phyloP scores from a whole-genome alignment of 2,888 invertebrate species.

The Spodoptera exigua region DNA sequence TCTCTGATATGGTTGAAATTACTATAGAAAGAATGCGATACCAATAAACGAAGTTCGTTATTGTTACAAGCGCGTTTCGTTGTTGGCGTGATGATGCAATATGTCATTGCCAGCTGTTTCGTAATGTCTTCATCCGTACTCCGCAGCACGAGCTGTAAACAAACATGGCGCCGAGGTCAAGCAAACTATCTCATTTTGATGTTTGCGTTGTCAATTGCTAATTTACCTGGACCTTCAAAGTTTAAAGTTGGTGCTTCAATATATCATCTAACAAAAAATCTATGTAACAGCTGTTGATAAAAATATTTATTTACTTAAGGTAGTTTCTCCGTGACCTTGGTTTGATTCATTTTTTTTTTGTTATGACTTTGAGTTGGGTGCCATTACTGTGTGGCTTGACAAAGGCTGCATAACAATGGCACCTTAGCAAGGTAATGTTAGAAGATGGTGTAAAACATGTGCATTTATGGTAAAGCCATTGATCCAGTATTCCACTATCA shows the following conservation, averaged over 20 bases:
- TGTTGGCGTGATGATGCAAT: slow-evolving; percentile 81
- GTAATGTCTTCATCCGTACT: slow-evolving; percentile 65
- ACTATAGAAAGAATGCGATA: slow-evolving; percentile 63
- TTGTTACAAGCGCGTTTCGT: slow-evolving; percentile 60
- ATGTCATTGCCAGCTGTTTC: slow-evolving; percentile 81
- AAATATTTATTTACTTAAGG: neutral
- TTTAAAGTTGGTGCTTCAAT: too few species aligned
- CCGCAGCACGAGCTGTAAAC: slow-evolving; percentile 65
- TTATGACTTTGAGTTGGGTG: too few species aligned
- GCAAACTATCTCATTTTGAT: slow-evolving; percentile 3
- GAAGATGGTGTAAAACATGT: too few species aligned
- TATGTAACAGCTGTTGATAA: slow-evolving; percentile 23
- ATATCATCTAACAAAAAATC: neutral
- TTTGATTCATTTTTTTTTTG: too few species aligned
- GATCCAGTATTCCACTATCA: too few species aligned
- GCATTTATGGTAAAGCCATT: too few species aligned
- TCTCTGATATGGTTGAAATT: slow-evolving; percentile 39
- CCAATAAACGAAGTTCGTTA: slow-evolving; percentile 66
- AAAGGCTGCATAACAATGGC: too few species aligned
- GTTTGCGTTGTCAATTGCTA: too few species aligned
- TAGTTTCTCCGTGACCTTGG: too few species aligned
- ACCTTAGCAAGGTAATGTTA: too few species aligned
- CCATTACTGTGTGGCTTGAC: too few species aligned
- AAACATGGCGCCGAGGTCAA: slow-evolving; percentile 68
- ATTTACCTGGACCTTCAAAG: too few species aligned